Conservation (phyloP, 37 sponge, comb jelly and placozoan species). For the Hexactinellida sp. region DNA sequence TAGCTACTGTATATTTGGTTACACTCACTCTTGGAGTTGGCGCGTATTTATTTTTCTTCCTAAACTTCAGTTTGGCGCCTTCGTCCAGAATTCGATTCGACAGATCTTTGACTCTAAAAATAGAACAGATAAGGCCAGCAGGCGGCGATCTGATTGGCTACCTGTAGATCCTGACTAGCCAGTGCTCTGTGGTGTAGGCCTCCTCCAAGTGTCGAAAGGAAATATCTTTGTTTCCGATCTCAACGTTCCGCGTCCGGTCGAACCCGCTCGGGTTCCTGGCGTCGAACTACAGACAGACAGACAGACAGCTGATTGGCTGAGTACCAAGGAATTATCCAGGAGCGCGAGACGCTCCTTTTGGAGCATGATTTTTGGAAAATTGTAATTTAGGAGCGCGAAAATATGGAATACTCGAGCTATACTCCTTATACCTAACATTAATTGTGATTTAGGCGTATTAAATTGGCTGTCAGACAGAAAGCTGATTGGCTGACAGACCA, state of each 20-base stretch:
- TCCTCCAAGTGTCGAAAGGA: conserved; percentile 71
- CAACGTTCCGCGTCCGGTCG: conserved; percentile 82
- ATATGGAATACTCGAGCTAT: background rate
- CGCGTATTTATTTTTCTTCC: background rate
- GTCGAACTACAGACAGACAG: conserved; percentile 28
- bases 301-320: background rate
- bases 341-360: no score
- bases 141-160: background rate
- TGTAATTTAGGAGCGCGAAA: background rate
- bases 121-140: background rate
- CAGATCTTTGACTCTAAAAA: background rate
- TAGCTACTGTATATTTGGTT: no score
- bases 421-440: no score
- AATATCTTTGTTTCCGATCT: conserved; percentile 93
- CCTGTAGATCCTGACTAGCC: conserved; percentile 99
- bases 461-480: background rate
- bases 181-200: conserved; percentile 90
- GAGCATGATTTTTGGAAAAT: no score
- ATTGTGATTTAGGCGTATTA: background rate
- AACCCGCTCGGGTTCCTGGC: conserved; percentile 53
- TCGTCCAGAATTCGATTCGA: background rate
- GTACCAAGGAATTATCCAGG: background rate
- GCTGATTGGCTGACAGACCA: no score
- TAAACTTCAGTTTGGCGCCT: background rate
- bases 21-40: no score